phyloP scores from a whole-genome alignment of 35 echinoderm and acorn worm species.

The Ophioderma brevispina region DNA sequence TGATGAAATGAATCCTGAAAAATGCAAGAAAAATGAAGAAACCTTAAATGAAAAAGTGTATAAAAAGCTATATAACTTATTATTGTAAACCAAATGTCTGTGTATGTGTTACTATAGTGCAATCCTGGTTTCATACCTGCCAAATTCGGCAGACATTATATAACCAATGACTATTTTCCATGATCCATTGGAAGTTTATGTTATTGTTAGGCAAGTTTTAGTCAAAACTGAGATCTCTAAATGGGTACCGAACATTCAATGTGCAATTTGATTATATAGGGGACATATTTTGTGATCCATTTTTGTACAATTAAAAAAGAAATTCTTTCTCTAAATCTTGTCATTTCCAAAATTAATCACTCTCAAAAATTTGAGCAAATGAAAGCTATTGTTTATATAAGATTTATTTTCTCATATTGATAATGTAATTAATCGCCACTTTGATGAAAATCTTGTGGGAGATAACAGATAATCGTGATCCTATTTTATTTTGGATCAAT shows the following conservation, averaged over 20 bases:
- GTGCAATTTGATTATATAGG: background rate
- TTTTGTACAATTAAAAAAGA: background rate
- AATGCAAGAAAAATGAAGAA: background rate
- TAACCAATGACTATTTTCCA: background rate
- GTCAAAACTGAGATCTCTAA: background rate
- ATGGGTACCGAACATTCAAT: background rate
- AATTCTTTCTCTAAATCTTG: too few relatives aligned
- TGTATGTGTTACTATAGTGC: background rate
- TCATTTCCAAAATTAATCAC: too few relatives aligned
- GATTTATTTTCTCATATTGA: too few relatives aligned
- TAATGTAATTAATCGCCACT: too few relatives aligned
- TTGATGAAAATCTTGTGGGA: too few relatives aligned
- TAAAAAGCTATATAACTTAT: slow-evolving; percentile 3
- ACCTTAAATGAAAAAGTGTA: background rate
- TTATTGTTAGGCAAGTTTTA: background rate
- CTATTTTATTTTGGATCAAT: too few relatives aligned
- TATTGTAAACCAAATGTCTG: background rate
- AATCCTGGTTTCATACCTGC: background rate
- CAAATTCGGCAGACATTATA: background rate
- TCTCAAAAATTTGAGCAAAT: too few relatives aligned
- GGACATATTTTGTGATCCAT: background rate
- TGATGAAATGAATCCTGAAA: background rate
- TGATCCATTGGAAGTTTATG: background rate
- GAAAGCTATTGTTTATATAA: too few relatives aligned
- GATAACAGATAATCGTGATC: too few relatives aligned